These are phyloP conservation scores for Therioaphis trifolii DNA, from an alignment of 2,888 invertebrate genomes.

Conservation along the genomic window DNA sequence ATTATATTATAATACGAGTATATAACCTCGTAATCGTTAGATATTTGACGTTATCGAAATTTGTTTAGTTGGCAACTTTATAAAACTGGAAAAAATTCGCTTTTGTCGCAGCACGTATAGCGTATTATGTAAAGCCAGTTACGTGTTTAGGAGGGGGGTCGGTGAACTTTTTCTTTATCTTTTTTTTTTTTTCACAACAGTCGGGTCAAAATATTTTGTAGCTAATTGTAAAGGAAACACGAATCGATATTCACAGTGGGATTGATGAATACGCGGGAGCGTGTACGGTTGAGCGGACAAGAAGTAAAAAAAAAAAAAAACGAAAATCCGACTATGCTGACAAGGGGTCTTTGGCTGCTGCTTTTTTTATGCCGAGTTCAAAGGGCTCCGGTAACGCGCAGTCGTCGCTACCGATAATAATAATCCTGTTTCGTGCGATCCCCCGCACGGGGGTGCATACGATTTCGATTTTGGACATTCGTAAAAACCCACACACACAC, in stretches of 20 bases:
- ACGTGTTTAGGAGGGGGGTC: neutral
- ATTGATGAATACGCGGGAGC: slow-evolving; percentile 16
- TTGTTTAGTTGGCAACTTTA: neutral
- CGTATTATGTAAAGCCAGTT: slow-evolving; percentile 13
- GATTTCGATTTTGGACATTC: slow-evolving; percentile 61
- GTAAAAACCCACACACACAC: slow-evolving; percentile 37
- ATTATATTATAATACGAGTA: no score
- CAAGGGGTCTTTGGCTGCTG: slow-evolving; percentile 47
- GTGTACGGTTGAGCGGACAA: slow-evolving; percentile 57
- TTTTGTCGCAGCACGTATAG: neutral
- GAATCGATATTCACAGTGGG: slow-evolving; percentile 52
- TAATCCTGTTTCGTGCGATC: slow-evolving; percentile 55
- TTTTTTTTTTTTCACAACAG: slow-evolving; percentile 2
- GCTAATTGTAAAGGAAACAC: slow-evolving; percentile 59
- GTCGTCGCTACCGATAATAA: slow-evolving; percentile 44
- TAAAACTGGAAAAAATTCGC: neutral
- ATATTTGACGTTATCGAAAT: no score
- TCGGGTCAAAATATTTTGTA: slow-evolving; percentile 53
- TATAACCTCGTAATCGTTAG: no score
- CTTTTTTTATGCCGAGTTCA: slow-evolving; percentile 43
- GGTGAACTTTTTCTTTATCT: neutral
- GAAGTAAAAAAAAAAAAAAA: slow-evolving; percentile 51
- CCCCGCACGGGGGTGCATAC: slow-evolving; percentile 56
- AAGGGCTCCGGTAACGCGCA: slow-evolving; percentile 39
- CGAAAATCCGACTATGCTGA: slow-evolving; percentile 47